These are phyloP conservation scores for Dryobates pubescens DNA, from an alignment of 2,797 vertebrate genomes.

Conservation along the genomic window DNA sequence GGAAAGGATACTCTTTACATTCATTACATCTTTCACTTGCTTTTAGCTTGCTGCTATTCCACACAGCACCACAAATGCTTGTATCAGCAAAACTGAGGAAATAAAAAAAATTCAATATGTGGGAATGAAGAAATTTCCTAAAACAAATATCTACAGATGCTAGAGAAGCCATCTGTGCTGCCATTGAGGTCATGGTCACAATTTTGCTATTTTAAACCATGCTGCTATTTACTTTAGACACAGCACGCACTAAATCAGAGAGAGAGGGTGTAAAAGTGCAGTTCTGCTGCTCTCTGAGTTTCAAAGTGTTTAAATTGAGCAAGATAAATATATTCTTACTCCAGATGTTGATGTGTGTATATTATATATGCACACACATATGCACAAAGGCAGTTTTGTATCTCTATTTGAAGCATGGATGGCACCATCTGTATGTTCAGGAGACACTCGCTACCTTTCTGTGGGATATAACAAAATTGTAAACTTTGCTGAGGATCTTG, in stretches of 20 bases:
- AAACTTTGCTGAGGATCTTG: constrained; percentile 30
- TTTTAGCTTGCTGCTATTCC: neutral
- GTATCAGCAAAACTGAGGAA: neutral
- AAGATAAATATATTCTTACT: neutral
- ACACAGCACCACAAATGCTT: neutral
- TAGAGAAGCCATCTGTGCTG: neutral
- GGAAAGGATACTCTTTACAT: neutral
- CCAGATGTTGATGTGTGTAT: neutral
- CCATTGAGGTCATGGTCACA: neutral
- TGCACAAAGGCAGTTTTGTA: neutral
- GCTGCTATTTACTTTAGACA: neutral
- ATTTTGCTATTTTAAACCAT: neutral
- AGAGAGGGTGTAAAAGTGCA: neutral
- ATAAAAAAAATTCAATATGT: neutral
- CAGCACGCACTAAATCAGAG: neutral
- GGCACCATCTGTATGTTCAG: neutral
- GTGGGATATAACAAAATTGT: neutral
- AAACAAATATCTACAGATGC: neutral
- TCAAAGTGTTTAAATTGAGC: neutral
- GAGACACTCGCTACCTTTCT: neutral
- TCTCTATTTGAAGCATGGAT: neutral
- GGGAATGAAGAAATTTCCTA: neutral
- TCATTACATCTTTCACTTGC: neutral
- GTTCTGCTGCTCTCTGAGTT: neutral
- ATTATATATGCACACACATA: neutral